Conservation (phyloP, 2,113 vertebrate species). For the Perccottus glenii region DNA sequence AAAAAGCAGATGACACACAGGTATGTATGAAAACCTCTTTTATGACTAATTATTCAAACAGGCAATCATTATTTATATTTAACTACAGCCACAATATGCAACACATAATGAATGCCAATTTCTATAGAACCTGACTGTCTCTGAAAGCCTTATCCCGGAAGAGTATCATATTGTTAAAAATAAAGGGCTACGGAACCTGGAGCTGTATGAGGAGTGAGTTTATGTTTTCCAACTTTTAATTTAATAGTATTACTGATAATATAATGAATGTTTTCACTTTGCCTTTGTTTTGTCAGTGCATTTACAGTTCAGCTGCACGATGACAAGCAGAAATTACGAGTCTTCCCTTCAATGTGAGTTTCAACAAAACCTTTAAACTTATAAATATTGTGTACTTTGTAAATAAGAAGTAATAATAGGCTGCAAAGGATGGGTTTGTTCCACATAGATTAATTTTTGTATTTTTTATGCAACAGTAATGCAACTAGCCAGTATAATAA, state of each 20-base stretch:
- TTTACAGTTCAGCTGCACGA: constrained; percentile 89
- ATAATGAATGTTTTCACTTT: neutral
- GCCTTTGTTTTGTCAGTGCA: constrained; percentile 74
- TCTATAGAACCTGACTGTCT: constrained; percentile 59
- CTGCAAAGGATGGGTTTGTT: too few relatives aligned
- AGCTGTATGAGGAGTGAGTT: constrained; percentile 88
- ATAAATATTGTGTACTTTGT: neutral
- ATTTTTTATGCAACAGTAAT: too few relatives aligned
- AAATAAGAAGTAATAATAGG: neutral
- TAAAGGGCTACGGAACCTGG: constrained; percentile 81
- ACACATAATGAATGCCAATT: neutral
- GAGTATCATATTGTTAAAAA: constrained; percentile 89
- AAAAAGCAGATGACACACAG: constrained; percentile 28
- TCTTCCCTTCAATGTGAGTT: constrained; percentile 89
- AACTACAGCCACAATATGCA: neutral
- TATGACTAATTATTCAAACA: neutral
- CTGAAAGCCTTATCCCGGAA: constrained; percentile 83
- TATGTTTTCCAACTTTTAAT: accelerated
- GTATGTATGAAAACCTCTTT: constrained; percentile 10
- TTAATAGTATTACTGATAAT: neutral
- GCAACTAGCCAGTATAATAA: neutral
- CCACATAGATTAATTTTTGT: too few relatives aligned
- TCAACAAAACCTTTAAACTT: too few relatives aligned
- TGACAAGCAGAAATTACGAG: constrained; percentile 78
- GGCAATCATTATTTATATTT: neutral